Conservation (phyloP, 2,888 invertebrate species). For the Lithophane leautieri region DNA sequence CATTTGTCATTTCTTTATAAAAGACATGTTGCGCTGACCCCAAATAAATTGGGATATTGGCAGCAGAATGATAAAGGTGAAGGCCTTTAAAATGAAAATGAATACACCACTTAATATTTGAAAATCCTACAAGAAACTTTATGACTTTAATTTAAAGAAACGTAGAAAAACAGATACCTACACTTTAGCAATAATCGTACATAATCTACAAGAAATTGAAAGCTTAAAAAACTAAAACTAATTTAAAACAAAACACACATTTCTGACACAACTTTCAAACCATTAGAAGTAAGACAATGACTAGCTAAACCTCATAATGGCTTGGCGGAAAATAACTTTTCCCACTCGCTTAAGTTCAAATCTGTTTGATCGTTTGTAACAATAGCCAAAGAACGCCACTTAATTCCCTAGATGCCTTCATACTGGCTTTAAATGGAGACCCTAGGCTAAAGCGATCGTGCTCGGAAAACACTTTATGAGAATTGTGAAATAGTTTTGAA, state of each 20-base stretch:
- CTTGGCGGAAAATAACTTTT: conserved; percentile 58
- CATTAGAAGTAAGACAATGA: conserved; percentile 50
- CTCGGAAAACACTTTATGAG: conserved; percentile 17
- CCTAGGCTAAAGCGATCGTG: conserved; percentile 14
- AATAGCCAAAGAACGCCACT: conserved; percentile 52
- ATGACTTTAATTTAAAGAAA: conserved; percentile 1
- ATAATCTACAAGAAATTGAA: conserved; percentile 1
- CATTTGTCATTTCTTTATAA: too few species aligned
- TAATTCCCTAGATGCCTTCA: conserved; percentile 38
- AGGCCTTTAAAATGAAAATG: background rate
- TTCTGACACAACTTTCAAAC: conserved; percentile 24
- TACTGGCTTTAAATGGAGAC: conserved; percentile 27
- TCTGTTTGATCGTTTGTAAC: conserved; percentile 62
- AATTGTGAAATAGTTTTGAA: background rate
- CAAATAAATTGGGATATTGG: too few species aligned
- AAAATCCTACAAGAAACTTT: background rate
- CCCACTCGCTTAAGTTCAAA: conserved; percentile 55
- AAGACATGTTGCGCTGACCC: too few species aligned
- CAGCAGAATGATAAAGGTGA: too few species aligned
- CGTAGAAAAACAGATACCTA: background rate
- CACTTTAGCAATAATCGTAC: background rate
- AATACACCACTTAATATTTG: background rate
- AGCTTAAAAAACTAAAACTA: conserved; percentile 25
- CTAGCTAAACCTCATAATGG: conserved; percentile 55
- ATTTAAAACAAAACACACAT: conserved; percentile 22